A percentile compares a stretch with the other conserved stretches of the same genome.
phyloP scores from a whole-genome alignment of 37 sponge, comb jelly and placozoan genomes.

The Spongia lamella region DNA sequence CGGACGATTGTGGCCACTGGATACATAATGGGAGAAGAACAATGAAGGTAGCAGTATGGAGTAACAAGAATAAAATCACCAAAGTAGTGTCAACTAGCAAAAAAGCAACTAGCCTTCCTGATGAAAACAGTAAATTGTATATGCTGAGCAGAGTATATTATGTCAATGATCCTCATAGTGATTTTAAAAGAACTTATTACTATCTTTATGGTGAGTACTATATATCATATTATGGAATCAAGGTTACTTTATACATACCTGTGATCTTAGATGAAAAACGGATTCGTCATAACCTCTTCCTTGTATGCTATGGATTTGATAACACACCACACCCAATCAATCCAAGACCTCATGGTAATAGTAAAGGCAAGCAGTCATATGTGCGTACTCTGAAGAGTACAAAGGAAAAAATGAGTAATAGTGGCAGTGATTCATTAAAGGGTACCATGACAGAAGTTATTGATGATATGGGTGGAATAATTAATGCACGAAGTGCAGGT shows the following conservation, averaged over 20 bases:
- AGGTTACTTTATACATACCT: too few relatives aligned
- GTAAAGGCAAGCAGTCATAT: neutral
- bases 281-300: neutral
- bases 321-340: neutral
- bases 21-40: neutral
- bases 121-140: neutral
- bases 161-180: neutral
- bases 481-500: neutral
- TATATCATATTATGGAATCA: too few relatives aligned
- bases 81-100: neutral
- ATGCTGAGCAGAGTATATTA: neutral
- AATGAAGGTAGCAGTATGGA: neutral
- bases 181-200: neutral
- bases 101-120: neutral
- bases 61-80: neutral
- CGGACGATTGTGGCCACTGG: neutral
- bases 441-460: neutral
- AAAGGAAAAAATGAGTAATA: neutral
- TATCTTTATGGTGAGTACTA: neutral
- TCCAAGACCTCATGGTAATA: slow-evolving; percentile 1
- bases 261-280: neutral
- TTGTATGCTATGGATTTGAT: neutral
- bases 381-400: neutral
- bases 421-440: neutral
- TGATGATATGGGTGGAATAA: neutral